These are phyloP conservation scores for Lasioglossum pauxillum DNA, from an alignment of 2,888 invertebrate species.

Conservation along the genomic window DNA sequence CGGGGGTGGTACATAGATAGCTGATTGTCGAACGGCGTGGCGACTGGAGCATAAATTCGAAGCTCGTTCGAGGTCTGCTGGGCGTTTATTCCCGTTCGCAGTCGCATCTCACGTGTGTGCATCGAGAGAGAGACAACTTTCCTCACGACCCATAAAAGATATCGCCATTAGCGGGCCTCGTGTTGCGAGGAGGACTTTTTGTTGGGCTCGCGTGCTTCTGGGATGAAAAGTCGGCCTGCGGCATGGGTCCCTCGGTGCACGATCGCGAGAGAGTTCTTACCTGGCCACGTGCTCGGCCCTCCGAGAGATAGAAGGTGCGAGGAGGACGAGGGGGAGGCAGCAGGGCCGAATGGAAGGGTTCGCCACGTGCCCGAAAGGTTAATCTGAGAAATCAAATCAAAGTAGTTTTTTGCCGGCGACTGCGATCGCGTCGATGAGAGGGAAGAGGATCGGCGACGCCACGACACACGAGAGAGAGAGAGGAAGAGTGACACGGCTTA, in stretches of 20 bases:
- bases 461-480: slow-evolving; percentile 8
- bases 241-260: slow-evolving; percentile 28
- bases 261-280: slow-evolving; percentile 70
- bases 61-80: neutral
- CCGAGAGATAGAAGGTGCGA: slow-evolving; percentile 33
- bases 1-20: neutral
- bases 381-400: slow-evolving; percentile 83
- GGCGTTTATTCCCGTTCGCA: neutral
- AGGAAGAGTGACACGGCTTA: slow-evolving; percentile 7
- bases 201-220: slow-evolving; percentile 51
- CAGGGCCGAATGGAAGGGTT: slow-evolving; percentile 67
- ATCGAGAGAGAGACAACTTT: neutral
- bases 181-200: slow-evolving; percentile 53
- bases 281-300: slow-evolving; percentile 82
- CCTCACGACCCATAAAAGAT: slow-evolving; percentile 27
- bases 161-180: slow-evolving; percentile 53
- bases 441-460: slow-evolving; percentile 12
- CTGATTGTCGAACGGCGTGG: neutral
- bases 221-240: slow-evolving; percentile 51
- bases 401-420: slow-evolving; percentile 77
- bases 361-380: slow-evolving; percentile 81
- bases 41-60: neutral
- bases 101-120: neutral
- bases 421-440: slow-evolving; percentile 9
- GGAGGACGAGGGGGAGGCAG: slow-evolving; percentile 45